Base-by-base conservation (phyloP, 1,140 invertebrate species). In the Megathymus violae region DNA sequence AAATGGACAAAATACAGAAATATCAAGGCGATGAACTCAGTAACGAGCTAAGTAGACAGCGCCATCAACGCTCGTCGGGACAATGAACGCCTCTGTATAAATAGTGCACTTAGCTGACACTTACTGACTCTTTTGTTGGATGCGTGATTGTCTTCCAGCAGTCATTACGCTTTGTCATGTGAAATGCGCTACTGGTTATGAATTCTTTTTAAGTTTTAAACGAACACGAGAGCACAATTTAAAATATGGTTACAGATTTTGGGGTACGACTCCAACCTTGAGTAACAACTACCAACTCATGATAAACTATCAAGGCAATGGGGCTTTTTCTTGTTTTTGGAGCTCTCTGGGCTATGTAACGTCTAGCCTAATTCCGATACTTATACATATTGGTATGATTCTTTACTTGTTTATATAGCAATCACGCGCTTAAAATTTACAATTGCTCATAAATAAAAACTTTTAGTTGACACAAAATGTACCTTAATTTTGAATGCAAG, bases 71-170 rank as follows among this genome's bases (percentile, higher is more conserved):
- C 27, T 56, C 25, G 41, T 19, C 11, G 11, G 10, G 41, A 58
- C 54, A 58, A 58, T 46, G 54, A 31, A 51, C 48, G 13, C 54
- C 40, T 58, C 54, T 58, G 27, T 44, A 25, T 46, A 31, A 58
- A 58, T 58, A 58, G 27, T 58, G 43, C 54, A 46, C 25, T 50
- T 50, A 58, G 41, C 41, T 58, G 54, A 58, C 54, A 58, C 54
- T 58, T 58, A 14, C 54, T 46, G 54, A 58, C 41, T 58, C 54
- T 36, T 41, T 58, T 58, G 54, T 58, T 46, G 54, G n/a, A 58
- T 43, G 54, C 27, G 11, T 58, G n/a, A 58, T 19, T 58, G 54
- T 47, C 19, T 52, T 11, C 15, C 27, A 36, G 47, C 31, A 51
- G 47, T 34, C 27, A 51, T 36, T 51, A 51, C 31, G 31, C 48